These are phyloP conservation scores for Taeniopygia guttata DNA, from an alignment of 2,797 vertebrate genomes.

Conservation along the genomic window DNA sequence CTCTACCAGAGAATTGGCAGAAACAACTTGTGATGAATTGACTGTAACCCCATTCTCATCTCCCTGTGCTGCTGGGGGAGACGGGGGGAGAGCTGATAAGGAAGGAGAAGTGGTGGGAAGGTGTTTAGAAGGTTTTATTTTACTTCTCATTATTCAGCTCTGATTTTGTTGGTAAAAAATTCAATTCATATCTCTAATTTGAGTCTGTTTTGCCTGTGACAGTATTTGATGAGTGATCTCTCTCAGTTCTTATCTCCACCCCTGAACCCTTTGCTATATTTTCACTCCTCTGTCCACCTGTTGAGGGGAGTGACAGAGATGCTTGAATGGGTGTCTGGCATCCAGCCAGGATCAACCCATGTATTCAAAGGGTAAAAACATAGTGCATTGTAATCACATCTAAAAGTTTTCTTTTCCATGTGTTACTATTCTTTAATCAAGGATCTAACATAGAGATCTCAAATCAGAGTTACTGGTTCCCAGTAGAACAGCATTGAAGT, in stretches of 20 bases:
- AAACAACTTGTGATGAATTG: background rate
- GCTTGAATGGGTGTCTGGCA: background rate
- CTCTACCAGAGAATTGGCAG: background rate
- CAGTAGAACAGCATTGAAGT: background rate
- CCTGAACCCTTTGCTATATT: background rate
- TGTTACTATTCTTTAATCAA: background rate
- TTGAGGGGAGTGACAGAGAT: background rate
- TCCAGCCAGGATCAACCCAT: background rate
- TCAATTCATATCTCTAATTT: background rate
- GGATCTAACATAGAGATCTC: background rate
- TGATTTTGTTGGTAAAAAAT: background rate
- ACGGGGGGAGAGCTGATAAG: background rate
- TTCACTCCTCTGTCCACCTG: background rate
- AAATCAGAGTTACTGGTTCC: background rate
- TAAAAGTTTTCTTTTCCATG: background rate
- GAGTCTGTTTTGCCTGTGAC: background rate
- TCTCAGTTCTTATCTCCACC: background rate
- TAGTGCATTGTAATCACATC: background rate
- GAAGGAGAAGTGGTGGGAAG: background rate
- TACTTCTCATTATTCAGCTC: background rate
- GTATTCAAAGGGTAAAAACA: background rate
- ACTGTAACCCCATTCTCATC: background rate
- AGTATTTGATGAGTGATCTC: background rate
- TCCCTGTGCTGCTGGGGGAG: background rate
- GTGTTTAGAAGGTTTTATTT: background rate